Base-by-base conservation (phyloP, 2,113 vertebrate genomes). In the Porphyrio hochstetteri region DNA sequence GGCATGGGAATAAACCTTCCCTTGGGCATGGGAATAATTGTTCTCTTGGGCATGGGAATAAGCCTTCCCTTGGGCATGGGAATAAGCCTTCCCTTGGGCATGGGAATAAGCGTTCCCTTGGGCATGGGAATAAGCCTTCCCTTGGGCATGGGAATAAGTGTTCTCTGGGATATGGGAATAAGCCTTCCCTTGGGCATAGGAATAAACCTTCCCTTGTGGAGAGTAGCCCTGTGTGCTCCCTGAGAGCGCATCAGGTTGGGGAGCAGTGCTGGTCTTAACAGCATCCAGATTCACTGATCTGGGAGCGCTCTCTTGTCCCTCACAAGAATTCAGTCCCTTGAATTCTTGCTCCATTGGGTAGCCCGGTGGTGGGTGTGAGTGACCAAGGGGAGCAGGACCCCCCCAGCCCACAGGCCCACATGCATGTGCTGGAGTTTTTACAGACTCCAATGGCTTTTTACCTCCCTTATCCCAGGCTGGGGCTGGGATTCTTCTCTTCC, bases 251-350 rank as follows among this genome's bases (percentile, higher is more conserved):
- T 11, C 19, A 7, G 59, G 33, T 50, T 56, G 48, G 10, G 16
- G 27, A 21, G 53, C 19, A 7, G 16, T 28, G 16, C 56, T 20
- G 52, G 25, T 31, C 35, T 46, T 29, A 12, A 36, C 53, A 60
- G 36, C 36, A 53, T 10, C 69, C 13, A 33, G 15, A 44, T 20
- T 23, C 19, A 0, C 0, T 23, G 13, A 7, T 42, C 14, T 33
- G 69, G 69, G 35, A 36, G 25, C 3, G 16, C 7, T 1, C 35
- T 57, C 7, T n/a, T 64, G 29, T 65, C 42, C 35, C 50, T 64
- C 9, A 19, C 24, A 15, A 24, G 33, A n/a, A n/a, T n/a, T n/a
- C n/a, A 75, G 8, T 19, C 7, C 21, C 10, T 24, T 0, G 6
- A 31, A 33, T 61, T 46, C 33, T 69, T 12, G 15, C 56, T 55